Base-by-base conservation (phyloP, 2,797 vertebrate genomes). In the Leptoclinus maculatus region DNA sequence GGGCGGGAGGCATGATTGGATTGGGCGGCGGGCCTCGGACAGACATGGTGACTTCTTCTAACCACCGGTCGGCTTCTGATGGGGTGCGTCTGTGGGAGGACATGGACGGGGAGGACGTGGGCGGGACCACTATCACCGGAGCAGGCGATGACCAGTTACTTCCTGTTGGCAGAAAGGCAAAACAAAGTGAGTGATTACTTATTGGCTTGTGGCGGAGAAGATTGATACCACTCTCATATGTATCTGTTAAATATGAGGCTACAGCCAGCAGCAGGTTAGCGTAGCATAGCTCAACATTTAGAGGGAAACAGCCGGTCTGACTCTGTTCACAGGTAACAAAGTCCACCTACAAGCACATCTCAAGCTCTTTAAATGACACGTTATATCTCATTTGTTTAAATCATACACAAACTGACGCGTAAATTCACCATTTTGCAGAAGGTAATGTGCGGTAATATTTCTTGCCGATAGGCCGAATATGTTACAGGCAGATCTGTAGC, bases 11-110 rank as follows among this genome's bases (percentile, higher is more conserved):
- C 75, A 79, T 21, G 84, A 91, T 73, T 21, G 94, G 83, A 19
- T 75, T 80, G 0, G 93, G 80, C 83, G 92, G 97, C 0, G 96
- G 96, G 4, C 90, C 96, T 77, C 97, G 94, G 68, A 99, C 95
- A 4, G 95, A 98, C 90, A 98, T 98, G 71, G 98, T 93, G 43
- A 99, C 98, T 90, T 99, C 98, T 67, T 98, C 98, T 80, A 99
- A 92, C 98, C 98, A 99, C 68, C 97, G 96, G 91, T 99, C 98
- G 3, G 98, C 98, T 86, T 99, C 98, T 0, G 98, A 99, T 0
- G 98, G 96, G 0, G 98, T 99, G 54, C 98, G 97, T 82, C 92
- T 96, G 92, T 99, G 98, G 57, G 96, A 95, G 23, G 94, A 68
- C n/a, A 85, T 13, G 13, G 19, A 79, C 0, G 93, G 92, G 78